Conservation (phyloP, 2,888 invertebrate species). For the Druceiella hillmani region DNA sequence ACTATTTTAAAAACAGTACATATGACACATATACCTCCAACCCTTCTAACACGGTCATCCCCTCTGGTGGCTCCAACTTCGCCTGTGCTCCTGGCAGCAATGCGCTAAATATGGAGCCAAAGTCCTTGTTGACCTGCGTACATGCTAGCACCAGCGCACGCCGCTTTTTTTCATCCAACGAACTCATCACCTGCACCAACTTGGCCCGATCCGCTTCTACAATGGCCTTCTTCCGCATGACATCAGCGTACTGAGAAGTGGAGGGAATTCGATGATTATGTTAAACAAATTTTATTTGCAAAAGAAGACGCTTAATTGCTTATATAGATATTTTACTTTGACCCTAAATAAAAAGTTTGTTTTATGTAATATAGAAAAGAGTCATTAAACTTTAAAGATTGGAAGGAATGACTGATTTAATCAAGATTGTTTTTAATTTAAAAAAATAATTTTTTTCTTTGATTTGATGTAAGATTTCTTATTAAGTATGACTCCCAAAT, state of each 20-base stretch:
- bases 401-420: no score
- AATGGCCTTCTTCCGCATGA: slow-evolving; percentile 64
- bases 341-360: no score
- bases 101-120: slow-evolving; percentile 89
- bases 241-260: slow-evolving; percentile 58
- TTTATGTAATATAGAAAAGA: no score
- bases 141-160: slow-evolving; percentile 76
- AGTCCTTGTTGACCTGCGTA: slow-evolving; percentile 85
- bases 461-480: no score
- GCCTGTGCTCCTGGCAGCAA: slow-evolving; percentile 89
- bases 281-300: slow-evolving; percentile 2
- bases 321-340: no score
- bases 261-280: no score
- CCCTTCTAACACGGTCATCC: slow-evolving; percentile 72
- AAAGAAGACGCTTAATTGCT: slow-evolving; percentile 5
- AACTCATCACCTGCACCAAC: slow-evolving; percentile 72
- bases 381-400: no score
- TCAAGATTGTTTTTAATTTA: no score
- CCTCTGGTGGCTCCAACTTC: slow-evolving; percentile 71
- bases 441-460: no score
- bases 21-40: slow-evolving; percentile 62
- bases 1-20: no score
- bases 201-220: slow-evolving; percentile 70
- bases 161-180: slow-evolving; percentile 89
- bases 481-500: no score